These are phyloP conservation scores for Bombus pyrosoma DNA, from an alignment of 1,140 invertebrate genomes.

Conservation along the genomic window DNA sequence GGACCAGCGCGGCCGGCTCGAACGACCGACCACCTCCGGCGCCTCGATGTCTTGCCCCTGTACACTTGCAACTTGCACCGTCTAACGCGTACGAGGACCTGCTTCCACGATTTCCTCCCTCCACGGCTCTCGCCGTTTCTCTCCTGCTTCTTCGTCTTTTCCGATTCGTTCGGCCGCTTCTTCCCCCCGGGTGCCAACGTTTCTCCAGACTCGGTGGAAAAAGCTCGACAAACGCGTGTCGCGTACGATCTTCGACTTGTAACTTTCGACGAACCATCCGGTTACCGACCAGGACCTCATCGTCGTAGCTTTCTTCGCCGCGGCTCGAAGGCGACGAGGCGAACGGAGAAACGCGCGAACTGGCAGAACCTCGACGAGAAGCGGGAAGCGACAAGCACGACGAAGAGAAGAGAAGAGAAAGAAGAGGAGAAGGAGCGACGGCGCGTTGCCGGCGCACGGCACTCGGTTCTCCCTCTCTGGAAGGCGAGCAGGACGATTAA, in stretches of 20 bases:
- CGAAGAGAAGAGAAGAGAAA: conserved; percentile 1
- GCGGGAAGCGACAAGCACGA: not conserved
- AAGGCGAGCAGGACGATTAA: conserved; percentile 61
- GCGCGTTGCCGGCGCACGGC: conserved; percentile 36
- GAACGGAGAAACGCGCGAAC: not conserved
- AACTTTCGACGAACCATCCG: not conserved
- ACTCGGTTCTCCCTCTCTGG: conserved; percentile 28
- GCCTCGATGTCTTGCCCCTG: conserved; percentile 63
- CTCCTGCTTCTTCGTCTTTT: not conserved
- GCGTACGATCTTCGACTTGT: not conserved
- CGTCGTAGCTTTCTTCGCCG: not conserved
- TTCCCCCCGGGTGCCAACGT: not conserved
- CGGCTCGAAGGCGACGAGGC: not conserved
- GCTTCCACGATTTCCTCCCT: not conserved
- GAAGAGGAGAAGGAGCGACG: conserved; percentile 23
- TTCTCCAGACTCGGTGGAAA: not conserved
- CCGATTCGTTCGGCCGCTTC: not conserved
- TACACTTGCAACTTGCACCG: conserved; percentile 57
- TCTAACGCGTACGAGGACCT: conserved; percentile 2
- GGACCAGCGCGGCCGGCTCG: conserved; percentile 64
- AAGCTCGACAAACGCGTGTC: not conserved
- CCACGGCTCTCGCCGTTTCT: not conserved
- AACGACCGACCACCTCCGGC: conserved; percentile 77
- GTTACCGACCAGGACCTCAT: not conserved
- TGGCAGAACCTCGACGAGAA: not conserved